A percentile compares a stretch with the other conserved stretches of the same genome.
Conservation (phyloP, 2,797 vertebrate genomes). For the Syngnathus rostellatus region DNA sequence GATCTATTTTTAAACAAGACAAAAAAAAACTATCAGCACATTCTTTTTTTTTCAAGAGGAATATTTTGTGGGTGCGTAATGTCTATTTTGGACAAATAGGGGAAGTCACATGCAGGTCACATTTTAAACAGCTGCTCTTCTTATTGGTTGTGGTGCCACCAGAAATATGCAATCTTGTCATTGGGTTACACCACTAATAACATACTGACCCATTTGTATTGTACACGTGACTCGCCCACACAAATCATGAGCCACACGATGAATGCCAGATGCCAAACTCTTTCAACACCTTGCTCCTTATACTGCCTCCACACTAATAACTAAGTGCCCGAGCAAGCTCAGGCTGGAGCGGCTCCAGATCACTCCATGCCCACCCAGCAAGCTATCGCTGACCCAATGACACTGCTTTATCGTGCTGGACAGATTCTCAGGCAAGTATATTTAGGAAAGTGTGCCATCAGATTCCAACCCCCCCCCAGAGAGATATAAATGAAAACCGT, state of each 20-base stretch:
- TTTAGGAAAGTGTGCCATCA: conserved; percentile 31
- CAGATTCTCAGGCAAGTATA: conserved; percentile 22
- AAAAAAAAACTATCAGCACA: conserved; percentile 14
- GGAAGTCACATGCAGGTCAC: conserved; percentile 40
- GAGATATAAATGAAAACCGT: conserved; percentile 45
- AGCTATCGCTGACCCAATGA: conserved; percentile 48
- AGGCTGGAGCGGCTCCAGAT: conserved; percentile 43
- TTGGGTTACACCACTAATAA: conserved; percentile 51
- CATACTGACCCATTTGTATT: conserved; percentile 56
- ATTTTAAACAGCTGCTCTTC: conserved; percentile 37
- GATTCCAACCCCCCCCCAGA: conserved; percentile 12
- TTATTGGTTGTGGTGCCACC: conserved; percentile 16
- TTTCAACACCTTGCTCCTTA: conserved; percentile 34
- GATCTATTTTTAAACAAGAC: conserved; percentile 8
- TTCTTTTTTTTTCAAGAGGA: conserved; percentile 25
- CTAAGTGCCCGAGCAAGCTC: conserved; percentile 19
- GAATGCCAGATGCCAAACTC: conserved; percentile 34
- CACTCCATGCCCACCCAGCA: conserved; percentile 16
- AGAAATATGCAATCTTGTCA: conserved; percentile 34
- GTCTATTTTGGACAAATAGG: conserved; percentile 43
- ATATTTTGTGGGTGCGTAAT: conserved; percentile 23
- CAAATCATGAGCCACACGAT: conserved; percentile 34
- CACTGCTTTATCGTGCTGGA: conserved; percentile 23
- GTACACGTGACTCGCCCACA: conserved; percentile 48
- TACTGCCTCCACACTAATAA: conserved; percentile 18